Conservation (phyloP, 1,140 invertebrate genomes). For the Papilio helenus region DNA sequence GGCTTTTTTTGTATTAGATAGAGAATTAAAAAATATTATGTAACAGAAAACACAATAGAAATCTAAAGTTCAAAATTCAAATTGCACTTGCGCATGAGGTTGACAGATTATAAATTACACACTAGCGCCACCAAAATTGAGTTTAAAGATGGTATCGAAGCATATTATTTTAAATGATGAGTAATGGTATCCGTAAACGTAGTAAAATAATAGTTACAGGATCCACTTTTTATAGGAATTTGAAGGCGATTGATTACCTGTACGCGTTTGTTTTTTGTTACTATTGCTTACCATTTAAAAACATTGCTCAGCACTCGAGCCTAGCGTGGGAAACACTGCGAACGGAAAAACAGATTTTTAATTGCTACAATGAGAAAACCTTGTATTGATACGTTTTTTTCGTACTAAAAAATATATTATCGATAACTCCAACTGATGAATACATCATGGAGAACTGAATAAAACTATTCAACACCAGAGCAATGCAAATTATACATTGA, state of each 20-base stretch:
- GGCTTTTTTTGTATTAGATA: neutral
- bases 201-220: neutral
- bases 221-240: neutral
- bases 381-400: too few relatives aligned
- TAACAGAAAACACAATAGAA: slow-evolving; percentile 19
- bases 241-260: too few relatives aligned
- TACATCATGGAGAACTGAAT: too few relatives aligned
- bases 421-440: too few relatives aligned
- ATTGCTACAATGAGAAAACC: too few relatives aligned
- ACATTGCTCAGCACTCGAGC: neutral
- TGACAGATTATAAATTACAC: slow-evolving; percentile 10
- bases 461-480: too few relatives aligned
- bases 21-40: slow-evolving; percentile 14
- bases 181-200: neutral
- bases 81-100: neutral
- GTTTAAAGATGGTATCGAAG: neutral
- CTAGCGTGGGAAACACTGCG: neutral
- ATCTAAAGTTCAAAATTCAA: neutral
- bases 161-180: neutral
- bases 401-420: too few relatives aligned
- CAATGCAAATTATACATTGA: too few relatives aligned
- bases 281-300: neutral
- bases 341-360: neutral
- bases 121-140: neutral
- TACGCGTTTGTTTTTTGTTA: neutral